Evolutionary conservation across 2,797 vertebrate genomes (phyloP).

Genomic region (Oophaga sylvatica): DNA sequence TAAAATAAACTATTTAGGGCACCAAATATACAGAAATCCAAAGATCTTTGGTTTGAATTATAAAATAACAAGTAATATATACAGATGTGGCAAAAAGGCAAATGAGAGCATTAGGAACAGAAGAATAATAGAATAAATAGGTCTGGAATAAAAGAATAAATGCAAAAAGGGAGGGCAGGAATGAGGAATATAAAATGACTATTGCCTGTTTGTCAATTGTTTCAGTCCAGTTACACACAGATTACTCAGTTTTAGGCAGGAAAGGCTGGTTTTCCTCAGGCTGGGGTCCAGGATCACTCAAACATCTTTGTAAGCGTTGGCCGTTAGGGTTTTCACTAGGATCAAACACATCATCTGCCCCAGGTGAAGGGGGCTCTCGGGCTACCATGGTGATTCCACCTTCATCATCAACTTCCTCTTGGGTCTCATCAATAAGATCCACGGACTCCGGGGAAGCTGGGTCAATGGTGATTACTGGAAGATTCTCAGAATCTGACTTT

Average conservation of each 20-base stretch:
- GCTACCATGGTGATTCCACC: slow-evolving; percentile 82
- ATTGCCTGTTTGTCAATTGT: not conserved
- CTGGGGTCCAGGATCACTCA: slow-evolving; percentile 92
- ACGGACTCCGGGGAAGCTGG: slow-evolving; percentile 90
- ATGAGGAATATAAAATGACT: slow-evolving; percentile 29
- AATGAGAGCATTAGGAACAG: slow-evolving; percentile 55
- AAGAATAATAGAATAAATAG: slow-evolving; percentile 10
- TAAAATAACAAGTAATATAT: slow-evolving; percentile 31
- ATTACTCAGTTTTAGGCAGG: slow-evolving; percentile 73
- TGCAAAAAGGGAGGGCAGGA: slow-evolving; percentile 48
- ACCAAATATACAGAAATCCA: slow-evolving; percentile 47
- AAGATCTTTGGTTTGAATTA: slow-evolving; percentile 56
- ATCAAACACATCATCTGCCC: slow-evolving; percentile 75
- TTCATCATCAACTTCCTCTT: slow-evolving; percentile 74
- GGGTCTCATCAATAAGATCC: slow-evolving; percentile 79
- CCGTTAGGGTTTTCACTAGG: slow-evolving; percentile 74
- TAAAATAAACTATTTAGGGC: slow-evolving; percentile 24
- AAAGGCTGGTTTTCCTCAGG: slow-evolving; percentile 87
- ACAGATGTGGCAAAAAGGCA: slow-evolving; percentile 38
- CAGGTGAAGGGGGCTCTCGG: slow-evolving; percentile 69
- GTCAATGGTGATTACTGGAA: slow-evolving; percentile 92
- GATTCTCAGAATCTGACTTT: slow-evolving; percentile 71
- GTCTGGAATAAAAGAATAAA: slow-evolving; percentile 39
- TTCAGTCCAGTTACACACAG: slow-evolving; percentile 8
- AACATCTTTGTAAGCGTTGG: slow-evolving; percentile 86